Evolutionary conservation across 2,888 invertebrate genomes (phyloP).

Genomic region (Dioctria linearis): DNA sequence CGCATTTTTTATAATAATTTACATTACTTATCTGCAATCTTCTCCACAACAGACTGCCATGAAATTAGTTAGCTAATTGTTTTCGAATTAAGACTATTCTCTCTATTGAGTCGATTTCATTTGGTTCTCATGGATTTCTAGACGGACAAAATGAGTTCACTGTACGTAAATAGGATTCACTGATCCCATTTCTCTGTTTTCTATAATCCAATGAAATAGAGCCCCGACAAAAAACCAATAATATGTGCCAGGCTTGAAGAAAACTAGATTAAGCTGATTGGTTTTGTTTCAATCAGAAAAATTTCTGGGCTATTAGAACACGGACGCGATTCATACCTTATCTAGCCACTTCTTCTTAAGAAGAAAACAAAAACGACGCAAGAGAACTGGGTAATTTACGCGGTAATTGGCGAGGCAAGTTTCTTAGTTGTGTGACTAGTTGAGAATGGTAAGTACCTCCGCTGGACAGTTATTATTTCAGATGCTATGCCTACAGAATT

Average conservation of each 20-base stretch:
- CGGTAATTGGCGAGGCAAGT: background rate
- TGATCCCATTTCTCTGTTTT: too few species aligned
- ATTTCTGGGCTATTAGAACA: conserved; percentile 6
- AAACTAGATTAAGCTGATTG: background rate
- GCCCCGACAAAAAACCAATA: too few species aligned
- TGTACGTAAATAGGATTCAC: too few species aligned
- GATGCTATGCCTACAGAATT: background rate
- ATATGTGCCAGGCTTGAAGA: background rate
- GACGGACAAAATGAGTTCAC: too few species aligned
- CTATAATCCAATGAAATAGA: too few species aligned
- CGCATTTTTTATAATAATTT: too few species aligned
- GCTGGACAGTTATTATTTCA: background rate
- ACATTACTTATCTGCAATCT: too few species aligned
- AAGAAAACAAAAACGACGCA: background rate
- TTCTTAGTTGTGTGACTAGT: background rate
- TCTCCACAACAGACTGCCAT: too few species aligned
- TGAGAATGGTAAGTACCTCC: background rate
- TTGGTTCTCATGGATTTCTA: too few species aligned
- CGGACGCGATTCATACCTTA: background rate
- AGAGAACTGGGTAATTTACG: background rate
- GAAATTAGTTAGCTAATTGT: too few species aligned
- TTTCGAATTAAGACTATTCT: too few species aligned
- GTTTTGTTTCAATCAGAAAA: background rate
- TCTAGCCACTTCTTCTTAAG: background rate
- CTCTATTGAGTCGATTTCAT: too few species aligned